These are phyloP conservation scores for Desmophyllum pertusum DNA, from an alignment of 92 coral and sea anemone genomes.

Conservation along the genomic window DNA sequence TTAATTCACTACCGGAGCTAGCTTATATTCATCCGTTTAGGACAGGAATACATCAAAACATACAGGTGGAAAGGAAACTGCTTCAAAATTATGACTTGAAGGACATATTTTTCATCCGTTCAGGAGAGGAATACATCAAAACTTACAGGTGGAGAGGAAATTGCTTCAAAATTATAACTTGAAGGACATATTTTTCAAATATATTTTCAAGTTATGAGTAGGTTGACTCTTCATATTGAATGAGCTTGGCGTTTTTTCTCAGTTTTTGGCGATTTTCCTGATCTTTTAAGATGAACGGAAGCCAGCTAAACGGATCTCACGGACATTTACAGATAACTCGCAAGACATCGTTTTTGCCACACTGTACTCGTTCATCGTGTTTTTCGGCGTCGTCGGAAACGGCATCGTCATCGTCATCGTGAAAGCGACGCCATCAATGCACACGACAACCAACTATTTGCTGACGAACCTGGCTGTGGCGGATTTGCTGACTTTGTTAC, in stretches of 20 bases:
- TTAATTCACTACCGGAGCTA: not conserved
- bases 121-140: not conserved
- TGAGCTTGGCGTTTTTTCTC: not conserved
- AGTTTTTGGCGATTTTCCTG: not conserved
- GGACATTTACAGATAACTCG: not conserved
- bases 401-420: conserved; percentile 43
- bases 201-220: not conserved
- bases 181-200: not conserved
- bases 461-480: conserved; percentile 52
- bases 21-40: not conserved
- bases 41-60: not conserved
- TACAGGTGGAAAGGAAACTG: not conserved
- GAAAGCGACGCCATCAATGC: conserved; percentile 51
- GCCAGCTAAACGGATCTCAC: not conserved
- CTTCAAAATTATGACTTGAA: not conserved
- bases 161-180: too few species aligned
- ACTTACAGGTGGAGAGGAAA: not conserved
- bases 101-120: not conserved
- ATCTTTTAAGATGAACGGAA: conserved; percentile 7
- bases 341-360: conserved; percentile 45
- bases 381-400: conserved; percentile 53
- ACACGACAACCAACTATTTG: conserved; percentile 53
- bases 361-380: conserved; percentile 43
- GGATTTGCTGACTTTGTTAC: conserved; percentile 37
- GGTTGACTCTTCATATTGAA: not conserved